Conservation (phyloP, 1,140 invertebrate genomes). For the Drosophila bifasciata region DNA sequence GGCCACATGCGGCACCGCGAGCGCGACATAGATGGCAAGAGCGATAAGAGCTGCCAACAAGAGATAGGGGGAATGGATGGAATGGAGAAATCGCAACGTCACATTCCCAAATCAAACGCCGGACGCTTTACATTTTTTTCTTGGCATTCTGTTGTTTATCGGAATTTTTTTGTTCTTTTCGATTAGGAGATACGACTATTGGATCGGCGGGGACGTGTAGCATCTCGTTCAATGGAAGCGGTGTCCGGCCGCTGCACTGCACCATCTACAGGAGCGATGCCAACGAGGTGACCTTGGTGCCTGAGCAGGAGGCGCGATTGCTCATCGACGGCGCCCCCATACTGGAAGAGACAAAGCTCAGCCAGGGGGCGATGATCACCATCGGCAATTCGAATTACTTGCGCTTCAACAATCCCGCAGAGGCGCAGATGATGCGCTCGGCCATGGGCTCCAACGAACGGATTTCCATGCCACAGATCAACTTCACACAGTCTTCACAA, state of each 20-base stretch:
- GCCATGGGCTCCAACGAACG: constrained; percentile 85
- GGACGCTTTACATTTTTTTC: not conserved
- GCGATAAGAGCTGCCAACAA: too few relatives aligned
- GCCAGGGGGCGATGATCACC: constrained; percentile 92
- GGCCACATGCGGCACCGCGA: too few relatives aligned
- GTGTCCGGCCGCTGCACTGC: constrained; percentile 92
- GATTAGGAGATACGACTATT: constrained; percentile 89
- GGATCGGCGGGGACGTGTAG: constrained; percentile 90
- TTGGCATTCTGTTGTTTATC: constrained; percentile 14
- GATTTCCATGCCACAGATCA: constrained; percentile 89
- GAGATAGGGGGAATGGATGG: too few relatives aligned
- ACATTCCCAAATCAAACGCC: constrained; percentile 15
- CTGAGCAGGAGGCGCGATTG: constrained; percentile 84
- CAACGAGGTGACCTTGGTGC: constrained; percentile 92
- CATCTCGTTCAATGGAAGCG: constrained; percentile 91
- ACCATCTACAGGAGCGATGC: constrained; percentile 88
- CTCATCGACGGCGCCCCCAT: constrained; percentile 76
- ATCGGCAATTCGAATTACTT: constrained; percentile 94
- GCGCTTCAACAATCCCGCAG: constrained; percentile 95
- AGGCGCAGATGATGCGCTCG: constrained; percentile 91
- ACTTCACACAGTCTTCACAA: constrained; percentile 70
- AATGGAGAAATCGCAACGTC: constrained; percentile 25
- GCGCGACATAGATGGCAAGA: too few relatives aligned
- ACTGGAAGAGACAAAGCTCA: constrained; percentile 69
- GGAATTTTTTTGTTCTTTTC: constrained; percentile 56